phyloP scores from a whole-genome alignment of 35 echinoderm and acorn worm species.

The Eucidaris tribuloides region DNA sequence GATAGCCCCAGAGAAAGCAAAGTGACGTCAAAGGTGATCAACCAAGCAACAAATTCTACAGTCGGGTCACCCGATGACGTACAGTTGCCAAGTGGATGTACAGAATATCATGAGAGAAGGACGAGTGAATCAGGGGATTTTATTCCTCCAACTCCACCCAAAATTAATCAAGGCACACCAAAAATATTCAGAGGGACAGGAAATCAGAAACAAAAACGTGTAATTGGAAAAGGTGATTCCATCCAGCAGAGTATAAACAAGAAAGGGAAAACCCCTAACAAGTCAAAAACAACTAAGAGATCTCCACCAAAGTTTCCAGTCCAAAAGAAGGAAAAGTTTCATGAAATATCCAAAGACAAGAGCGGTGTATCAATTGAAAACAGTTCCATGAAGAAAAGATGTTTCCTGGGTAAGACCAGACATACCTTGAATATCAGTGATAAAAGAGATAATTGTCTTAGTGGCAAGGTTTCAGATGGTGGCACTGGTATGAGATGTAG shows the following conservation, averaged over 20 bases:
- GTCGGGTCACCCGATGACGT: not conserved
- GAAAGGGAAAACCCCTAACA: not conserved
- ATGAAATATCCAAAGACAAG: too few relatives aligned
- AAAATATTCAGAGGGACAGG: conserved; percentile 29
- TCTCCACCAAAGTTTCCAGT: too few relatives aligned
- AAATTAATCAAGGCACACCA: conserved; percentile 37
- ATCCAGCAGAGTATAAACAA: too few relatives aligned
- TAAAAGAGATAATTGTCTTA: too few relatives aligned
- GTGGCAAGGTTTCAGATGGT: too few relatives aligned
- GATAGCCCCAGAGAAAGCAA: not conserved
- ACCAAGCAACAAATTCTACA: not conserved
- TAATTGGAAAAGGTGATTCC: not conserved
- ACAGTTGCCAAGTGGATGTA: not conserved
- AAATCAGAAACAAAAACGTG: not conserved
- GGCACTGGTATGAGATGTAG: too few relatives aligned
- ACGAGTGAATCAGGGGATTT: conserved; percentile 61
- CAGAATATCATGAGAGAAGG: conserved; percentile 14
- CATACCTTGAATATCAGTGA: too few relatives aligned
- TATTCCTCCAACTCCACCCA: conserved; percentile 68
- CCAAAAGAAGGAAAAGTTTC: too few relatives aligned
- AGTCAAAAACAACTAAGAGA: too few relatives aligned
- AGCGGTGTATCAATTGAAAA: too few relatives aligned
- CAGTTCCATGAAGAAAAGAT: too few relatives aligned
- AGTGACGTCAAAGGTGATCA: not conserved
- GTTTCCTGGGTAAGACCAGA: too few relatives aligned